A percentile compares a stretch with the other conserved stretches of the same genome.
phyloP scores from a whole-genome alignment of 2,113 vertebrate genomes.

The Climacteris rufus region DNA sequence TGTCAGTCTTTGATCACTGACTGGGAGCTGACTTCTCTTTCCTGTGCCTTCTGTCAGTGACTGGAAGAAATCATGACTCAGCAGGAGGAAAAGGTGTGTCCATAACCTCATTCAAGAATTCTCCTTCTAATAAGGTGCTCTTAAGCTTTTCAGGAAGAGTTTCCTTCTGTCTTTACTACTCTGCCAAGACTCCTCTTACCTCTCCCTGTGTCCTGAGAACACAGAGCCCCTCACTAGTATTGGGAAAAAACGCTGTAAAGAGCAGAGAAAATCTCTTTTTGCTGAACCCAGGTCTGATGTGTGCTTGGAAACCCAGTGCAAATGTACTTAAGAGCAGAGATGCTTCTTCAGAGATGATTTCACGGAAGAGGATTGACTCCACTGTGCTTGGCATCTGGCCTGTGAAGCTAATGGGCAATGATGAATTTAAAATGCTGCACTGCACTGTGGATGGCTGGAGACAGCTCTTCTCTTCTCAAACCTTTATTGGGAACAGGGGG shows the following conservation, averaged over 20 bases:
- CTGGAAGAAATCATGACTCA: background rate
- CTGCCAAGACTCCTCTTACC: background rate
- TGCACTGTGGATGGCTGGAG: background rate
- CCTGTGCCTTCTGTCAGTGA: background rate
- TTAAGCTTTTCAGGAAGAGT: background rate
- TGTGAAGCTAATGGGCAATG: background rate
- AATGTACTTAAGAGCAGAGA: background rate
- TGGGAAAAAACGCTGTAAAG: background rate
- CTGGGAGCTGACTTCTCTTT: background rate
- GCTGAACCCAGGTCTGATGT: background rate
- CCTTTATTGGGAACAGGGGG: background rate
- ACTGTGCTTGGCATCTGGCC: background rate
- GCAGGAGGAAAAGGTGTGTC: background rate
- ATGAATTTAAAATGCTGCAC: background rate
- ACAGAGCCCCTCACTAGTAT: background rate
- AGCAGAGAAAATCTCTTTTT: background rate
- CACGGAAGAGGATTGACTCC: background rate
- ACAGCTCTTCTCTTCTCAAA: background rate
- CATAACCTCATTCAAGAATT: background rate
- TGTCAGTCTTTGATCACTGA: background rate
- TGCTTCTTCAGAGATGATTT: background rate
- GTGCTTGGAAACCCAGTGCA: background rate
- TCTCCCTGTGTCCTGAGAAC: background rate
- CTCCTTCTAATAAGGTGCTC: background rate
- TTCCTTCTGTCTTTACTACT: background rate